Percentiles rank a stretch among this genome's conserved stretches.
Conservation (phyloP, 2,888 invertebrate species). For the Cephus sareptanus region DNA sequence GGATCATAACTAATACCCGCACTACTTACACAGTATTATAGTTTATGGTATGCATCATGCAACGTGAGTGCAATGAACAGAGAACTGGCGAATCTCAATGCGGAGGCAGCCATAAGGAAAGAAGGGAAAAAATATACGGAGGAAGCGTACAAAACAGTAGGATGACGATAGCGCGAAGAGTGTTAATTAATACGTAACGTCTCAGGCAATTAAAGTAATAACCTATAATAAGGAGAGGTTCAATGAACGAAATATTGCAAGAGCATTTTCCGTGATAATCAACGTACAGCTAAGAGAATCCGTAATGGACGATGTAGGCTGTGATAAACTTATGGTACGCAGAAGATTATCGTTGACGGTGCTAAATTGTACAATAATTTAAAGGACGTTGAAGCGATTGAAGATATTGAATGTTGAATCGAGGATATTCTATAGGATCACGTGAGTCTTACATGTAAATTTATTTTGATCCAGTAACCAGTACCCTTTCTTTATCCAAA, state of each 20-base stretch:
- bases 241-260: not conserved
- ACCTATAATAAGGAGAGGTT: not conserved
- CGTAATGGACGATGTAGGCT: not conserved
- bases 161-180: not conserved
- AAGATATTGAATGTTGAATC: not conserved
- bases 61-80: not conserved
- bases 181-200: not conserved
- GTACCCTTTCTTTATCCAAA: conserved; percentile 37
- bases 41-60: not conserved
- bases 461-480: conserved; percentile 33
- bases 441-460: conserved; percentile 37
- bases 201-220: not conserved
- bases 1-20: not conserved
- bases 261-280: not conserved
- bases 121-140: not conserved
- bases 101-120: too few relatives aligned
- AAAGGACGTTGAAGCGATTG: not conserved
- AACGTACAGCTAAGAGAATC: not conserved
- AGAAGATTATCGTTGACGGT: too few relatives aligned
- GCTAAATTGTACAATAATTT: not conserved
- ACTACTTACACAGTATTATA: not conserved
- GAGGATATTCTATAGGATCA: not conserved
- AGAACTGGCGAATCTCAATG: too few relatives aligned
- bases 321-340: not conserved
- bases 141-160: not conserved